Base-by-base conservation (phyloP, 2,113 vertebrate genomes). In the Cavia aperea region DNA sequence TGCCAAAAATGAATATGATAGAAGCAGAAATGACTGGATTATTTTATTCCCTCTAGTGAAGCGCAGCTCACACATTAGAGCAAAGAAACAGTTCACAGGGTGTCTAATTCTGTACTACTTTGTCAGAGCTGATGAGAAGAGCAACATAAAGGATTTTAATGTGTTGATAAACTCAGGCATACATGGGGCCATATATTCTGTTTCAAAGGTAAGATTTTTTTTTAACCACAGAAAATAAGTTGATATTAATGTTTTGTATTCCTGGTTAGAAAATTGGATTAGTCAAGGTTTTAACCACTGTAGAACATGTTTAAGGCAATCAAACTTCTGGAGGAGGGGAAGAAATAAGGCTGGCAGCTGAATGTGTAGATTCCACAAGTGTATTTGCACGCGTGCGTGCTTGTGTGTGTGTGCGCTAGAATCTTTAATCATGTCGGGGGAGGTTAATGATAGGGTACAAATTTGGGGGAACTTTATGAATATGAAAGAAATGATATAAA, bases 31-130 rank as follows among this genome's bases (percentile, higher is more conserved):
- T 92, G 91, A 95, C 95, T 93, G 92, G 93, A 94, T 97, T 96
- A 97, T 95, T 95, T 89, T 96, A 83, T 97, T 96, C 97, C 96
- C 95, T 95, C 91, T 97, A 97, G 94, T 21, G 65, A 97, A 96
- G 92, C n/a, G 0, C 87, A 92, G 86, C 33, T 75, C 77, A 88
- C 39, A 81, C 83, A 89, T 92, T 91, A 95, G 92, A 94, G 23
- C 77, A 88, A 94, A 95, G 78, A 94, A 96, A 78, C 58, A 72
- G 85, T 89, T 97, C 92, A 79, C 11, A 66, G 77, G 43, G 24
- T 92, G 16, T 91, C 87, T 94, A 92, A 94, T 72, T 93, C 82
- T 78, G 46, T 54, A 23, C 84, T 54, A 83, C 56, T 95, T 92
- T 96, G 79, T 88, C 77, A 94, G 91, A 94, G 39, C 14, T 95